Base-by-base conservation (phyloP, 2,113 vertebrate species). In the Atherinomorus stipes region DNA sequence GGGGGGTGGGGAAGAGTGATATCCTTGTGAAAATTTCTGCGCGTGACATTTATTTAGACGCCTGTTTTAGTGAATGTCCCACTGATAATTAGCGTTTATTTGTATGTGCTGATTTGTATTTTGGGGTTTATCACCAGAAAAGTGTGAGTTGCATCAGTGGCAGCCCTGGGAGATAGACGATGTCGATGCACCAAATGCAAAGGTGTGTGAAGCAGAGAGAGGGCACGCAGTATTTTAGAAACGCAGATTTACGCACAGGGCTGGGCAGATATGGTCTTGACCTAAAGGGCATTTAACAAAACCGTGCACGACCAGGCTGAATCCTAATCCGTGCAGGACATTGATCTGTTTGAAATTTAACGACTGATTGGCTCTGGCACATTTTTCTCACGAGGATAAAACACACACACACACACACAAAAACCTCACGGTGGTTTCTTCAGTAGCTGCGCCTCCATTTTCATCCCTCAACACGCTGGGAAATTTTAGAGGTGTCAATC, bases 151-250 rank as follows among this genome's bases (percentile, higher is more conserved):
- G 70, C 64, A 77, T 71, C 83, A 62, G 37, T 80, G 71, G 80
- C 73, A 83, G 21, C 28, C 18, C 16, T 44, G 47, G 38, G 42
- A 49, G 68, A 83, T 31, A 85, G 40, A 64, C 64, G 34, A 85
- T 45, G 85, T 51, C 73, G 79, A 76, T 91, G 91, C 89, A 85
- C 81, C 89, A 91, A 84, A 77, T 70, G 72, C 68, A 72, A 25
- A 66, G 59, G 77, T 82, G 76, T 74, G 64, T 42, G 63, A 62
- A 52, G 53, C 45, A 65, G 49, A 69, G 49, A 69, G 34, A 69
- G 71, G 56, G 67, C 66, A 78, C 64, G 47, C 74, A 23, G 50
- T 6, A 21, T 42, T 76, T 57, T 72, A 71, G 38, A 26, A 66
- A 78, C 50, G 19, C 22, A 45, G 8, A 50, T 70, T 70, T 21